Conservation (phyloP, 2,797 vertebrate genomes). For the Thripadectes ignobilis region DNA sequence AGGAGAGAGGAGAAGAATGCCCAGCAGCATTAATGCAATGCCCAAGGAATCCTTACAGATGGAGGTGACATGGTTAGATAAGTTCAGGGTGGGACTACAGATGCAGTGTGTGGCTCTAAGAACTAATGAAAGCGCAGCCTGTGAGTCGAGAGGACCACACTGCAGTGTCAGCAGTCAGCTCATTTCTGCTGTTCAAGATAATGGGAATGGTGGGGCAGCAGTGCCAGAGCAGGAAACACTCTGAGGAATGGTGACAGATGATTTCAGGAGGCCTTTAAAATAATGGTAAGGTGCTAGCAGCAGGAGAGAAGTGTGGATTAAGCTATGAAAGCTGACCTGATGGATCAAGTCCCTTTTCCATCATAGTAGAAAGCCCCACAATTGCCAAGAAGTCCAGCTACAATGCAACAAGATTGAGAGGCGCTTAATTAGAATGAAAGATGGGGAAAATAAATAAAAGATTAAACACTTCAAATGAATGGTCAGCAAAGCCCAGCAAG, state of each 20-base stretch:
- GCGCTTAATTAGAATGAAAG: background rate
- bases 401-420: background rate
- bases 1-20: background rate
- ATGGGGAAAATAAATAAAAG: background rate
- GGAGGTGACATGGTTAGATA: background rate
- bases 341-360: background rate
- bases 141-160: background rate
- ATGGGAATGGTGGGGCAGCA: background rate
- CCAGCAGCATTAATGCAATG: fast-evolving
- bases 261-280: background rate
- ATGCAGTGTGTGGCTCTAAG: background rate
- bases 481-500: background rate
- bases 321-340: background rate
- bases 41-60: background rate
- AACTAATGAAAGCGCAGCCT: background rate
- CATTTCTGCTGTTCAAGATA: background rate
- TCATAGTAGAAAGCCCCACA: fast-evolving
- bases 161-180: background rate
- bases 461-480: background rate
- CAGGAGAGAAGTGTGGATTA: background rate
- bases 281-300: background rate
- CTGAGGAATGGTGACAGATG: background rate
- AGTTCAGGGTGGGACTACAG: background rate
- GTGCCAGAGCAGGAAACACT: background rate
- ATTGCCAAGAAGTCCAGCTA: background rate